Evolutionary conservation across 1,140 invertebrate genomes (phyloP).

Genomic region (Drosophila elegans): DNA sequence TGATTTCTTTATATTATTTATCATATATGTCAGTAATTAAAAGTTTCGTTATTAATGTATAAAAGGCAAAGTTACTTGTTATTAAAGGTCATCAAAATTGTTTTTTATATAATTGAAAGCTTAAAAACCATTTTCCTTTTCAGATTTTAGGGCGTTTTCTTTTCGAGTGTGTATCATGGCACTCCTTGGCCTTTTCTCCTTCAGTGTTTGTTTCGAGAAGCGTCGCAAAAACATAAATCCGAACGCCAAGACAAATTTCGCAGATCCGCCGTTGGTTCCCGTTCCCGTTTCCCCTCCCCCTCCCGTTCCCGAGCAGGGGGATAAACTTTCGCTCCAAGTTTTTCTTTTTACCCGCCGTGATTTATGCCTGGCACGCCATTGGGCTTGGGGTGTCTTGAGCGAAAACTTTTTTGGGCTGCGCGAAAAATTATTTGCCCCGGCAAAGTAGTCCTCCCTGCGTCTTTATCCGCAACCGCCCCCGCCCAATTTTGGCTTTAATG

Average conservation of each 20-base stretch:
- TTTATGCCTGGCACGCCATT: constrained; percentile 78
- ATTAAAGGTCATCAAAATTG: too few relatives aligned
- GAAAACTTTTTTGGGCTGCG: constrained; percentile 63
- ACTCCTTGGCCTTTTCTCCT: constrained; percentile 33
- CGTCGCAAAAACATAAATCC: constrained; percentile 82
- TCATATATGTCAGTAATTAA: too few relatives aligned
- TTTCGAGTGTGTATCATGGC: constrained; percentile 18
- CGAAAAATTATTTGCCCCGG: constrained; percentile 74
- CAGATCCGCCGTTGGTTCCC: constrained; percentile 69
- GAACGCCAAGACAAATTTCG: constrained; percentile 83
- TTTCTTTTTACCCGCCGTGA: constrained; percentile 68
- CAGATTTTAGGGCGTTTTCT: neutral
- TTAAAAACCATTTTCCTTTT: too few relatives aligned
- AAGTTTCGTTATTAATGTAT: too few relatives aligned
- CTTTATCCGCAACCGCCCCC: neutral
- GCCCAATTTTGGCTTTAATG: constrained; percentile 41
- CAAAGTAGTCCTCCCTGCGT: constrained; percentile 52
- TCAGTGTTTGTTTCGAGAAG: constrained; percentile 75
- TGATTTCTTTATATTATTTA: too few relatives aligned
- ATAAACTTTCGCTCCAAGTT: constrained; percentile 71
- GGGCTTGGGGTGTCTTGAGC: constrained; percentile 62
- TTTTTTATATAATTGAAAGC: too few relatives aligned
- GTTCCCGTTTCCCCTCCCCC: neutral
- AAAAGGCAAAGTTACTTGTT: too few relatives aligned
- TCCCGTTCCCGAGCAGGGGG: neutral